Conservation (phyloP, 35 echinoderm and acorn worm genomes). For the Acanthaster planci region DNA sequence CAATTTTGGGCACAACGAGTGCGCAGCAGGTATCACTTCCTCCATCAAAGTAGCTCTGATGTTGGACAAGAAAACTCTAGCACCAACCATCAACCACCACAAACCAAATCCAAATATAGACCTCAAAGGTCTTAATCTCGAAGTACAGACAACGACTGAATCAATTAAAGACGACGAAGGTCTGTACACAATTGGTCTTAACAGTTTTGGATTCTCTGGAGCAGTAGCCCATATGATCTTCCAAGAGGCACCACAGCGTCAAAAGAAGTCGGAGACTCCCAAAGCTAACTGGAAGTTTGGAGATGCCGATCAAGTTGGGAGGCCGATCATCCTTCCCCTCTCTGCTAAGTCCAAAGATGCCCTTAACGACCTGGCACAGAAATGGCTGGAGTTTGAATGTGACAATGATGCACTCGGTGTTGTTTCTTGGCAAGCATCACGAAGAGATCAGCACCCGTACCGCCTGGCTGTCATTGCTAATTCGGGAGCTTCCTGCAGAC, state of each 20-base stretch:
- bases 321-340: constrained; percentile 75
- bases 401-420: constrained; percentile 80
- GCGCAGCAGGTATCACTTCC: constrained; percentile 74
- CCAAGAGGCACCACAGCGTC: constrained; percentile 74
- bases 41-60: constrained; percentile 92
- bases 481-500: constrained; percentile 42
- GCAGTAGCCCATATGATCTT: constrained; percentile 87
- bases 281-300: constrained; percentile 77
- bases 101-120: constrained; percentile 75
- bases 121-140: constrained; percentile 57
- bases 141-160: constrained; percentile 65
- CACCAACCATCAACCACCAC: constrained; percentile 82
- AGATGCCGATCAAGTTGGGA: constrained; percentile 36
- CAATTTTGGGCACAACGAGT: constrained; percentile 93
- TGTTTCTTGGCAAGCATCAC: constrained; percentile 73
- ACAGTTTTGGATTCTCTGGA: constrained; percentile 96
- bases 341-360: constrained; percentile 91
- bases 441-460: constrained; percentile 75
- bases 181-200: constrained; percentile 64
- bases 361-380: constrained; percentile 62
- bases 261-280: background rate
- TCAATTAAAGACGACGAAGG: constrained; percentile 35
- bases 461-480: constrained; percentile 74
- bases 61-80: constrained; percentile 71
- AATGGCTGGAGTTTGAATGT: constrained; percentile 65